Percentiles rank a stretch among this genome's conserved stretches.
phyloP scores from a whole-genome alignment of 2,113 vertebrate genomes.

The Saguinus midas region DNA sequence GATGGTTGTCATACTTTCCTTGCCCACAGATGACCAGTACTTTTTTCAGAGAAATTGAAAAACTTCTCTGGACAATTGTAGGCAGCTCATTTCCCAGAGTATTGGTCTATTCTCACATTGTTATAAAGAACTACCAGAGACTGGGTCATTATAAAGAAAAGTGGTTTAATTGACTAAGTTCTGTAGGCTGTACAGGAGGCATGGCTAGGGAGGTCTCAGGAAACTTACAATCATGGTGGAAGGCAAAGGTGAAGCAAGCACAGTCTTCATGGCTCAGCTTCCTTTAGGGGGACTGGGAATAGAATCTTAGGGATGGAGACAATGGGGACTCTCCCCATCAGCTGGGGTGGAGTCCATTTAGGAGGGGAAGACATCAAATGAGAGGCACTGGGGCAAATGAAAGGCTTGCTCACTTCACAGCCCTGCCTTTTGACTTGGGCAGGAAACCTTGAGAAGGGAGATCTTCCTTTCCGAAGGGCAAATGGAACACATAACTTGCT shows the following conservation, averaged over 20 bases:
- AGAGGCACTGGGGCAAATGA: background rate
- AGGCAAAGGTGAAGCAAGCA: no score
- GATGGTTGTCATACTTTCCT: constrained; percentile 9
- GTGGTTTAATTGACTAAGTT: no score
- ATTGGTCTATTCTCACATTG: background rate
- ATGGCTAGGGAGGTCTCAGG: no score
- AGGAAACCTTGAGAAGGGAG: background rate
- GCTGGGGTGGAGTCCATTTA: background rate
- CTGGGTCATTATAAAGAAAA: no score
- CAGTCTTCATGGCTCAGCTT: background rate
- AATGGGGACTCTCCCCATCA: background rate
- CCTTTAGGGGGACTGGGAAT: background rate
- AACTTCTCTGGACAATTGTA: background rate
- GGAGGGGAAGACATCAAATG: background rate
- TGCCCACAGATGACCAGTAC: background rate
- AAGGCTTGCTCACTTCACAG: background rate
- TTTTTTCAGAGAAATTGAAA: background rate
- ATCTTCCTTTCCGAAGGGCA: background rate
- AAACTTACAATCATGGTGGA: no score
- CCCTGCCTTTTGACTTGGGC: background rate
- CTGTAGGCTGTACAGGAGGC: no score
- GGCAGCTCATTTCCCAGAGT: background rate
- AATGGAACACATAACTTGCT: background rate
- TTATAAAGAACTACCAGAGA: no score
- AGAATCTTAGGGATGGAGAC: background rate